These are phyloP conservation scores for Etheostoma perlongum DNA, from an alignment of 2,797 vertebrate genomes.

Conservation along the genomic window DNA sequence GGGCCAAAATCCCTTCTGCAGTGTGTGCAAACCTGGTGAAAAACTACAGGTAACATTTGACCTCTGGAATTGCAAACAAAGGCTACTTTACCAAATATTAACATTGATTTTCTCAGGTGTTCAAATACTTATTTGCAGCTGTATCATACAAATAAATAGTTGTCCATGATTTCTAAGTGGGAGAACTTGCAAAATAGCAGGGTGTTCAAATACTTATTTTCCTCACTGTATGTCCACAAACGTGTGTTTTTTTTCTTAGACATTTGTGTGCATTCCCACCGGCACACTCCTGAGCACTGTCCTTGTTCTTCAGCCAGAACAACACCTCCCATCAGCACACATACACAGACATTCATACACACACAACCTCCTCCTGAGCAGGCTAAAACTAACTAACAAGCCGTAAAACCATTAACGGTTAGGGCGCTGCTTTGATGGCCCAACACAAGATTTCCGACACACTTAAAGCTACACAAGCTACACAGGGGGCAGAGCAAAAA, in stretches of 20 bases:
- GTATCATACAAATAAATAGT: too few relatives aligned
- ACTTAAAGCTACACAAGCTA: conserved; percentile 68
- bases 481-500: conserved; percentile 46
- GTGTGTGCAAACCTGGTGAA: too few relatives aligned
- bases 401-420: conserved; percentile 74
- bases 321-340: conserved; percentile 11
- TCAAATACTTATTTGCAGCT: too few relatives aligned
- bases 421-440: conserved; percentile 69
- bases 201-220: too few relatives aligned
- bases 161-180: too few relatives aligned
- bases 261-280: conserved; percentile 17
- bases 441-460: conserved; percentile 65
- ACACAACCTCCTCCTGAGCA: conserved; percentile 51
- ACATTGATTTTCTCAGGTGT: too few relatives aligned
- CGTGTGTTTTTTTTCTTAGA: not conserved
- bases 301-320: conserved; percentile 25
- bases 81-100: too few relatives aligned
- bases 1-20: too few relatives aligned
- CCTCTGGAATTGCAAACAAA: too few relatives aligned
- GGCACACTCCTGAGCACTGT: conserved; percentile 21
- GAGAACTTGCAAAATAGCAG: too few relatives aligned
- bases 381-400: conserved; percentile 73
- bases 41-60: too few relatives aligned
- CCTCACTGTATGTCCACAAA: not conserved
- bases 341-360: conserved; percentile 9